Base-by-base conservation (phyloP, 2,888 invertebrate genomes). In the Pteria penguin region DNA sequence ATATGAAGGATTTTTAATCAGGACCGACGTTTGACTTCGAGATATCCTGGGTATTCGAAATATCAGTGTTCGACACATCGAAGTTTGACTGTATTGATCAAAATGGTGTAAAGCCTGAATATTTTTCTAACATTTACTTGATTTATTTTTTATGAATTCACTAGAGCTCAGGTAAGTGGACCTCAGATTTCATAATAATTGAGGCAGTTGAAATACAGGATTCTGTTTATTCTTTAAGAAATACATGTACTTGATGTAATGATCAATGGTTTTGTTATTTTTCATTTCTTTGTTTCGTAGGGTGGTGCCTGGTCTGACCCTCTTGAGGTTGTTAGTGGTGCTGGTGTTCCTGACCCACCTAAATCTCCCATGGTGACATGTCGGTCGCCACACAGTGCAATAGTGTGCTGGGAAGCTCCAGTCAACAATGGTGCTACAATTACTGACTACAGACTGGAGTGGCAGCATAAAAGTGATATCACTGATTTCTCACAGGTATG, bases 311-410 rank as follows among this genome's bases (percentile, higher is more conserved):
- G 96, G 94, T 97, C 97, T 8, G 94, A 95, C 62, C 93, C 94
- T 78, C 93, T 96, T 84, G 94, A 94, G 83, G 95, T 96, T 82
- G 93, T 94, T 55, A 96, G 96, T 81, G 96, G 96, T 5, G 94
- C 97, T 4, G 97, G 96, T 11, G 95, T 96, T 18, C 97, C 97
- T 0, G 95, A 95, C 85, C 93, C 95, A n/a, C 96, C 96, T 0
- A 90, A 93, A 33, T 94, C 95, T 11, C 93, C 93, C 0, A 87
- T 92, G 74, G 94, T 95, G 29, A 88, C 89, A 54, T 94, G 95
- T 76, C 95, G 95, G 88, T 94, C 95, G 57, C 94, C 96, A 31
- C 95, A 95, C 86, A 94, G 94, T 84, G 94, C 95, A 11, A 93
- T 94, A 68, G 94, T 97, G 72, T 94, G 94, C 77, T 98, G 97